These are phyloP conservation scores for Colletes collaris DNA, from an alignment of 2,888 invertebrate genomes.

Conservation along the genomic window DNA sequence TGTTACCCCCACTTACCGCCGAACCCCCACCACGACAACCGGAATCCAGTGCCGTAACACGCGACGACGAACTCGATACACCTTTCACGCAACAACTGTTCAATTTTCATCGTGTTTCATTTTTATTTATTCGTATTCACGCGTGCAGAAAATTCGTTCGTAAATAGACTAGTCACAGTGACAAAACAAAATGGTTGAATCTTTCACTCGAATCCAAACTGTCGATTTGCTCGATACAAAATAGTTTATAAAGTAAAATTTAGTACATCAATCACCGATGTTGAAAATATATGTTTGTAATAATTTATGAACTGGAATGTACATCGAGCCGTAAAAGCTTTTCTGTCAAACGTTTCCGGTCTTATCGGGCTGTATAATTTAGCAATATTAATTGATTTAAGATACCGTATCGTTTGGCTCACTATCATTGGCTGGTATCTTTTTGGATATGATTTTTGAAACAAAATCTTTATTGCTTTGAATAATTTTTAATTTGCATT, in stretches of 20 bases:
- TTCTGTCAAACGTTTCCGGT: neutral
- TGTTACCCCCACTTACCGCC: conserved; percentile 2
- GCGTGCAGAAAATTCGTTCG: too few relatives aligned
- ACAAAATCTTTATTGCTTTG: too few relatives aligned
- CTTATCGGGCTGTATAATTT: neutral
- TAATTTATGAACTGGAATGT: neutral
- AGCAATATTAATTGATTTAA: neutral
- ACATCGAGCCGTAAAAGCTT: neutral
- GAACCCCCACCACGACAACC: conserved; percentile 17
- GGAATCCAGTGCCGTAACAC: conserved; percentile 20
- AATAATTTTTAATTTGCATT: too few relatives aligned
- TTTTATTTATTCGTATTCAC: too few relatives aligned
- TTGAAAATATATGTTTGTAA: neutral
- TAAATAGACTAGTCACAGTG: too few relatives aligned
- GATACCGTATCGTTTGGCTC: conserved; percentile 10
- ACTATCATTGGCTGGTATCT: conserved; percentile 3
- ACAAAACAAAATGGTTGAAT: too few relatives aligned
- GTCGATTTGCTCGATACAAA: too few relatives aligned
- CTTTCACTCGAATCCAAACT: too few relatives aligned
- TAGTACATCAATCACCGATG: too few relatives aligned
- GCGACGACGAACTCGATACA: neutral
- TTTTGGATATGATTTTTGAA: neutral
- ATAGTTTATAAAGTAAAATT: too few relatives aligned
- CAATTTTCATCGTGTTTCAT: neutral
- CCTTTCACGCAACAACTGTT: neutral